A percentile compares a stretch with the other conserved stretches of the same genome.
phyloP scores from a whole-genome alignment of 2,797 vertebrate genomes.

The Poeciliopsis turneri region DNA sequence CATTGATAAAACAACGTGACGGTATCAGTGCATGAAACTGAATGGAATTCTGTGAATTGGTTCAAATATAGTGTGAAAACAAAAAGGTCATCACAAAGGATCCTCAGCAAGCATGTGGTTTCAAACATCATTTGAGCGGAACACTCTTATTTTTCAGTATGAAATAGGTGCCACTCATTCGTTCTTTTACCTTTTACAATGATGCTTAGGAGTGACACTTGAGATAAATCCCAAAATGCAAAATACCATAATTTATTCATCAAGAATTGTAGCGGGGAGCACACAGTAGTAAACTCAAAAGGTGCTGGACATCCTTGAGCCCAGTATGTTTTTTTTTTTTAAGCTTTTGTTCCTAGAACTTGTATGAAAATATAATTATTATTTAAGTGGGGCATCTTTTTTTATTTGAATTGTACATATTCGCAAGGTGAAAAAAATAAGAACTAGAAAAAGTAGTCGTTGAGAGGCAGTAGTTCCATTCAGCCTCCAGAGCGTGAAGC shows the following conservation, averaged over 20 bases:
- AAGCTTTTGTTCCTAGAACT: slow-evolving; percentile 18
- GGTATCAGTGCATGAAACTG: neutral
- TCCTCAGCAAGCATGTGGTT: neutral
- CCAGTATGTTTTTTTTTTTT: neutral
- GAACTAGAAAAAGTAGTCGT: slow-evolving; percentile 20
- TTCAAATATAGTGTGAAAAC: neutral
- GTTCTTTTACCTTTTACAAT: neutral
- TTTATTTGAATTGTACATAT: slow-evolving; percentile 60
- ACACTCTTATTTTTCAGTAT: neutral
- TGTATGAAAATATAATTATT: slow-evolving; percentile 67
- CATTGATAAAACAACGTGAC: neutral
- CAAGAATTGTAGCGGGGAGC: slow-evolving; percentile 17
- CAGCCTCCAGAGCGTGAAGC: neutral
- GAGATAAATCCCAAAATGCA: neutral
- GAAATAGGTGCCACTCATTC: neutral
- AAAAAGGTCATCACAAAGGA: neutral
- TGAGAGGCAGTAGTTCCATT: slow-evolving; percentile 50
- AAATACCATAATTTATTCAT: neutral
- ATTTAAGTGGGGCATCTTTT: slow-evolving; percentile 31
- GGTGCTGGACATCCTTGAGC: neutral
- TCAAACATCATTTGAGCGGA: neutral
- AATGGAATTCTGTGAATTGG: neutral
- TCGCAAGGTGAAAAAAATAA: slow-evolving; percentile 47
- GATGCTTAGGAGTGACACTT: neutral
- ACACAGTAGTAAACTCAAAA: slow-evolving; percentile 11